These are phyloP conservation scores for Iphiclides podalirius DNA, from an alignment of 2,888 invertebrate genomes.

Conservation along the genomic window DNA sequence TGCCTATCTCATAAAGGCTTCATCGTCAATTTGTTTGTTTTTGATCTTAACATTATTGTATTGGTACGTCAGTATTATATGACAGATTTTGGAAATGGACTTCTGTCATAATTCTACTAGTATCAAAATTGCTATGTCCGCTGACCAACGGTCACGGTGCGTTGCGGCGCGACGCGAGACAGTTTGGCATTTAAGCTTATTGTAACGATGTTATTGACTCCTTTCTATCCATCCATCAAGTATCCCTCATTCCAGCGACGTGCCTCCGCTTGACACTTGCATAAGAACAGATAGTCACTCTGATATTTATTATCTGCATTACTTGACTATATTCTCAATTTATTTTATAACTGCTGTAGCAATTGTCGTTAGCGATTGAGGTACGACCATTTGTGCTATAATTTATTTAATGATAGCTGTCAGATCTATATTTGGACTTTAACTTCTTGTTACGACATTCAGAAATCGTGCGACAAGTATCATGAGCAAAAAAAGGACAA, in stretches of 20 bases:
- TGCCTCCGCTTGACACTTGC: slow-evolving; percentile 45
- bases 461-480: slow-evolving; percentile 22
- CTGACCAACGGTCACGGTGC: slow-evolving; percentile 50
- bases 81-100: too few species aligned
- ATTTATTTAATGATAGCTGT: background rate
- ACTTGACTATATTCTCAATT: background rate
- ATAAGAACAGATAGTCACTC: slow-evolving; percentile 10
- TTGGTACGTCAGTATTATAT: too few species aligned
- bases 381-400: background rate
- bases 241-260: slow-evolving; percentile 46
- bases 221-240: slow-evolving; percentile 53
- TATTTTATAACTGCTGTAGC: background rate
- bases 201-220: slow-evolving; percentile 70
- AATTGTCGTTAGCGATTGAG: background rate
- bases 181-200: slow-evolving; percentile 72
- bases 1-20: too few species aligned
- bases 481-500: slow-evolving; percentile 46
- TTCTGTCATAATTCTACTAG: too few species aligned
- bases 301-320: slow-evolving; percentile 11
- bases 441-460: background rate
- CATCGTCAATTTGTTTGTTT: too few species aligned
- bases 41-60: too few species aligned
- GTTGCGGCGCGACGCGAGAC: slow-evolving; percentile 63
- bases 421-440: background rate
- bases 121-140: slow-evolving; percentile 47